Evolutionary conservation across 2,888 invertebrate genomes (phyloP), one percentile per base, ranked within the genome.

Genomic region (Tridacna crocea): DNA sequence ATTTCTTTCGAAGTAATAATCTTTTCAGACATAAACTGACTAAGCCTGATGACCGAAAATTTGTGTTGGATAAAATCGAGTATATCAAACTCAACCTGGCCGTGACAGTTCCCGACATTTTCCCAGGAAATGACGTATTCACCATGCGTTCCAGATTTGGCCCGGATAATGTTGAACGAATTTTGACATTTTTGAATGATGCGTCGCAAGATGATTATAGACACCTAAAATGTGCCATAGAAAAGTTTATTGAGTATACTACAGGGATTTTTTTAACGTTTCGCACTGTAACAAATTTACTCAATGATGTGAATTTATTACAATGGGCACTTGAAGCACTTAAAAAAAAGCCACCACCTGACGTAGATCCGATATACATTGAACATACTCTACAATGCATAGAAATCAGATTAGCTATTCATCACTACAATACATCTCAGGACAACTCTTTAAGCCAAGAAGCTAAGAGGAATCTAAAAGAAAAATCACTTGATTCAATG

Each of bases 21-120:
- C 48, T 80, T 1, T 66, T 80, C 15, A 48, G 65, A 72, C 63
- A 80, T n/a, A 80, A 76, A 15, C 58, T 80, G 11, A 26, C 48
- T 58, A 24, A 46, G n/a, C 22, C 46, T 17, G 12, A 46, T 13
- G 72, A 63, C 19, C 46, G 66, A 58, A 24, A 72, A 61, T 27
- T 36, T 47, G 58, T 68, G 36, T 27, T 70, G 24, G 19, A 61
- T 13, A 72, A 61, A 51, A 72, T 76, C 19, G 24, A 61, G 19
- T 24, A 22, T 6, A 72, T 76, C 17, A 46, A 19, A 22, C 6
- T 22, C 8, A n/a, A 63, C 24, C n/a, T 72, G n/a, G 19, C 15
- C 13, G 0, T 15, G 0, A 22, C 55, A 51, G 63, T 47, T 4
- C 17, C 76, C 11, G 46, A 61, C 3, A 26, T 61, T 26, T n/a